Percentiles rank a stretch among this genome's conserved stretches.
Conservation (phyloP, 2,797 vertebrate species). For the Knipowitschia caucasica region DNA sequence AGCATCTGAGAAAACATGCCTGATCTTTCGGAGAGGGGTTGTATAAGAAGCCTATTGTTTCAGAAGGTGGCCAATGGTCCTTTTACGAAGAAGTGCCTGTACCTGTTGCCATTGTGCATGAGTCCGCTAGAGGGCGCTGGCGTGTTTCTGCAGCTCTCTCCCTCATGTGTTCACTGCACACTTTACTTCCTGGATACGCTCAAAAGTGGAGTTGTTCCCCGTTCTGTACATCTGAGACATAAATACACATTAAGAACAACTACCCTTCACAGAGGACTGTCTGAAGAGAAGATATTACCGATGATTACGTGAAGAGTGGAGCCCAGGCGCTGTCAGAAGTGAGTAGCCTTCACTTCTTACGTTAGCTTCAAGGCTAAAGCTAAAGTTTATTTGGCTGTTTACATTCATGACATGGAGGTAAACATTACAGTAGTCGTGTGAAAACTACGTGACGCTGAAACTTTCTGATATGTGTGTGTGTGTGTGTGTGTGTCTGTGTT, state of each 20-base stretch:
- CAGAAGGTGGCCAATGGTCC: no score
- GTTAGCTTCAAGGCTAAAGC: conserved; percentile 12
- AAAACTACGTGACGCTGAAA: background rate
- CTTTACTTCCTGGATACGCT: conserved; percentile 72
- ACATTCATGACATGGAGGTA: no score
- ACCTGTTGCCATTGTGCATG: background rate
- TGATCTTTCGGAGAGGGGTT: conserved; percentile 17
- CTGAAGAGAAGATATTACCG: conserved; percentile 2
- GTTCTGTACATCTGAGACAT: background rate
- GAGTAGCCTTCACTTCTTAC: conserved; percentile 12
- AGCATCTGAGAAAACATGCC: conserved; percentile 69
- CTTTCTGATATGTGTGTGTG: no score
- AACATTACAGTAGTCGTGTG: no score
- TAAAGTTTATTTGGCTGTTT: no score
- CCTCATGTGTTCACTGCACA: conserved; percentile 8
- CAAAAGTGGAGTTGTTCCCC: conserved; percentile 31
- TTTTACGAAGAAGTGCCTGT: no score
- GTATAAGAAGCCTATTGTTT: conserved; percentile 10
- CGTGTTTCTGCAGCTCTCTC: background rate
- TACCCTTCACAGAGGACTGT: background rate
- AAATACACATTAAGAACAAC: rapidly evolving
- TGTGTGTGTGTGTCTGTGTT: conserved; percentile 37
- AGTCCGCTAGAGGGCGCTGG: conserved; percentile 46
- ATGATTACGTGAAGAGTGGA: conserved; percentile 48
- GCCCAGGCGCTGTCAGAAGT: conserved; percentile 31